Percentiles rank a stretch among this genome's conserved stretches.
phyloP scores from a whole-genome alignment of 2,888 invertebrate species.

The Melinopterus prodromus region DNA sequence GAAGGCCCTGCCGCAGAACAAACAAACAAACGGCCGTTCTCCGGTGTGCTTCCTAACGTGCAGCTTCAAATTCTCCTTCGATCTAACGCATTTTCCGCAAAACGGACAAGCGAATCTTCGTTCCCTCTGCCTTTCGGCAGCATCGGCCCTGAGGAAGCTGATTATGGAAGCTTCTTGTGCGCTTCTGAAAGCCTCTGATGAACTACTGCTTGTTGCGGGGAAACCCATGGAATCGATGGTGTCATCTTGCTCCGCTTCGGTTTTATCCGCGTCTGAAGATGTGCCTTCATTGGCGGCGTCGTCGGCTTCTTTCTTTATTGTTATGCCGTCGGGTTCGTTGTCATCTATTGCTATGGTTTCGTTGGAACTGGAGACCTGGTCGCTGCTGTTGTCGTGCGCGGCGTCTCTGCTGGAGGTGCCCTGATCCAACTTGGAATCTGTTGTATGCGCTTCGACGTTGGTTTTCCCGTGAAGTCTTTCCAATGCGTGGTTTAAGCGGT shows the following conservation, averaged over 20 bases:
- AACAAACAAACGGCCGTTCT: slow-evolving; percentile 88
- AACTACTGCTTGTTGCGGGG: slow-evolving; percentile 61
- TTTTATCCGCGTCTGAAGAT: slow-evolving; percentile 55
- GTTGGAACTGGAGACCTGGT: slow-evolving; percentile 60
- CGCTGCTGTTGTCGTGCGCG: slow-evolving; percentile 52
- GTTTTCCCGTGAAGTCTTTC: slow-evolving; percentile 81
- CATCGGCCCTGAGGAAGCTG: slow-evolving; percentile 72
- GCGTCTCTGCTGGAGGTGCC: slow-evolving; percentile 25
- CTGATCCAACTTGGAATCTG: slow-evolving; percentile 33
- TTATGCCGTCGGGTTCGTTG: slow-evolving; percentile 46
- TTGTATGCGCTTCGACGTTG: slow-evolving; percentile 40
- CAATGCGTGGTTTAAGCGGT: slow-evolving; percentile 85
- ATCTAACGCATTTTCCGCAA: slow-evolving; percentile 88
- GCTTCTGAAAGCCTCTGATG: slow-evolving; percentile 61
- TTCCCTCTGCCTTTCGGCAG: slow-evolving; percentile 71
- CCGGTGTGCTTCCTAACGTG: slow-evolving; percentile 89
- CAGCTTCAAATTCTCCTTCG: slow-evolving; percentile 87
- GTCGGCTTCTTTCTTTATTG: slow-evolving; percentile 51
- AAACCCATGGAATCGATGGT: slow-evolving; percentile 72
- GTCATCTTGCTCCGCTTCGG: slow-evolving; percentile 67
- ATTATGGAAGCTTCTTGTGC: slow-evolving; percentile 69
- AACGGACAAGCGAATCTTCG: slow-evolving; percentile 87
- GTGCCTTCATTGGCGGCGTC: slow-evolving; percentile 43
- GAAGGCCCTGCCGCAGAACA: slow-evolving; percentile 88
- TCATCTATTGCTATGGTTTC: slow-evolving; percentile 58